Base-by-base conservation (phyloP, 1,140 invertebrate species). In the Hypsibius dujardini region DNA sequence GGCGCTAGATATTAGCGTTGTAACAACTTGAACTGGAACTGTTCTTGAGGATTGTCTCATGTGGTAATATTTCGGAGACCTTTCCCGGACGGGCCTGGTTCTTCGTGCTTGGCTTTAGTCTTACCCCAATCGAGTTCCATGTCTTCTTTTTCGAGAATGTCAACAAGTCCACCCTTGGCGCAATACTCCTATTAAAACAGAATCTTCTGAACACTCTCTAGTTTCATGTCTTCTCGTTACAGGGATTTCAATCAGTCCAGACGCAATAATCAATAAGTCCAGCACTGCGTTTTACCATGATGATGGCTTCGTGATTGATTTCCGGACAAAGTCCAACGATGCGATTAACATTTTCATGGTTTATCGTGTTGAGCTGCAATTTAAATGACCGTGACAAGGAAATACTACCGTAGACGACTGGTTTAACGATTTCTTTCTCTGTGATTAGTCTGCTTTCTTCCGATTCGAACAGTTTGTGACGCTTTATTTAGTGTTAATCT, bases 101-200 rank as follows among this genome's bases (percentile, higher is more conserved):
- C 28, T 28, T 28, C 28, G 28, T 28, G 28, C 28, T 28, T 28
- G 28, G 28, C 28, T 28, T 28, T 28, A 28, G 28, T 28, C 28
- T 28, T 28, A 28, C 94, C 90, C 84, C 87, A 89, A 79, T 98
- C 94, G 71, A 97, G 80, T 75, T 91, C 88, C 46, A 96, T 87
- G 74, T 91, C 85, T 47, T 95, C 90, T 79, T 95, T 93, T 78
- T 95, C 90, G 59, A 98, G 79, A 73, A 97, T 91, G 80, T 97
- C 93, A 77, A 83, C 76, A 14, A 79, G 82, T 56, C 90, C 93
- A 60, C 95, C 95, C 80, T 92, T 92, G 0, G 91, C 89, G 77
- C 93, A 96, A 76, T 92, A 96, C 79, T 97, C 93, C 28, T 28
- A 28, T 28, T 28, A 28, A 28, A 28, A 28, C 28, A 28, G 28